Evolutionary conservation across 2,888 invertebrate genomes (phyloP), one percentile per base, ranked within the genome.

Genomic region (Noctua janthina): DNA sequence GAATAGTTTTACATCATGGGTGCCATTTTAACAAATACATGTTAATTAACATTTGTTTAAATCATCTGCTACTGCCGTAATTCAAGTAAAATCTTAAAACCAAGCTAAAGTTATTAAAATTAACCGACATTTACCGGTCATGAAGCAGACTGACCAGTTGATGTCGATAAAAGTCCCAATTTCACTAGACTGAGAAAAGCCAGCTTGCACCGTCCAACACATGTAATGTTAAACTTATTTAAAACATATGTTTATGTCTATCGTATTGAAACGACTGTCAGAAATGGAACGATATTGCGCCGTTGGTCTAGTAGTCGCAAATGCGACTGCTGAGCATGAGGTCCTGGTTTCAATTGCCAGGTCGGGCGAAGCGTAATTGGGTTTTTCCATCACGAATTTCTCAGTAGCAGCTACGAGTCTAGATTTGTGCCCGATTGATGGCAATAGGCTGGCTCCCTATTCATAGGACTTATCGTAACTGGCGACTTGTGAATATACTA

Each of bases 21-120:
- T 81, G 81, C 81, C 83, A 81, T 83, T 76, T 39, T 39, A 62
- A 83, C 2, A 56, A 66, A 17, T 15, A 29, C 7, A 54, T 35
- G 11, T 43, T 20, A 17, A 3, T 43, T 20, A 29, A 23, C 0
- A 17, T 5, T 35, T 23, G 17, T 51, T 66, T 43, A n/a, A 15
- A 43, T 77, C 39, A 39, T 76, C 1, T 59, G 11, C 20, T 62
- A 69, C 20, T 68, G n/a, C 29, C 77, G 15, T 56, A 64, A 78
- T 69, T 83, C 54, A 54, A 51, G 51, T 51, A 17, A 43, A 49
- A 73, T 72, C 17, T 49, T 35, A 17, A 35, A 29, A 62, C 0
- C 1, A 23, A 51, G 51, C 81, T 29, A 62, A 81, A 76, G 4
- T 67, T 43, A 11, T 49, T 39, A 15, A n/a, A 64, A 54, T 35